Evolutionary conservation across 2,888 invertebrate genomes (phyloP).

Genomic region (Melanchra persicariae): DNA sequence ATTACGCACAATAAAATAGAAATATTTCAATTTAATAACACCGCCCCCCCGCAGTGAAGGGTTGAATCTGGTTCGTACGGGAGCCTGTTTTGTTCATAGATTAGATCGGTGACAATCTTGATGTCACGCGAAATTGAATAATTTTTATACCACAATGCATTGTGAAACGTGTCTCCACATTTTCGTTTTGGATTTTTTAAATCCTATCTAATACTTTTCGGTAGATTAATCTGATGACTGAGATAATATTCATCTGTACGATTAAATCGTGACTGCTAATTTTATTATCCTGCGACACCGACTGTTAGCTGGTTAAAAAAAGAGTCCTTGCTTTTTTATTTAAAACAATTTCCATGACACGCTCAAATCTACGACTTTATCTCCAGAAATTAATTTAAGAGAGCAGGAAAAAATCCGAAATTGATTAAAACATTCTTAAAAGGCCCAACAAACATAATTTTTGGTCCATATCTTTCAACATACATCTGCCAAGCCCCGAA

Average conservation of each 20-base stretch:
- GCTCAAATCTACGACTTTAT: not conserved
- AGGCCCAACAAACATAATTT: slow-evolving; percentile 14
- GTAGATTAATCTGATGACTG: slow-evolving; percentile 67
- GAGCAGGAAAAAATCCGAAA: not conserved
- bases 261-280: slow-evolving; percentile 17
- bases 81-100: slow-evolving; percentile 81
- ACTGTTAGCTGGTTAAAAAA: not conserved
- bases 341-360: not conserved
- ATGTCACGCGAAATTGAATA: slow-evolving; percentile 89
- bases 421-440: slow-evolving; percentile 5
- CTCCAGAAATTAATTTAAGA: slow-evolving; percentile 1
- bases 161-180: slow-evolving; percentile 72
- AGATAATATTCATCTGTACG: slow-evolving; percentile 11
- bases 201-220: slow-evolving; percentile 63
- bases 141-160: slow-evolving; percentile 79
- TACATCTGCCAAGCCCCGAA: slow-evolving; percentile 39
- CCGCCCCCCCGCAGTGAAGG: slow-evolving; percentile 86
- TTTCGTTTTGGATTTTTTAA: slow-evolving; percentile 66
- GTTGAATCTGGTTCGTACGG: slow-evolving; percentile 81
- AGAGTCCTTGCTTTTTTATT: not conserved
- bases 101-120: slow-evolving; percentile 84
- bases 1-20: slow-evolving; percentile 90
- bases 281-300: no score
- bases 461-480: slow-evolving; percentile 54
- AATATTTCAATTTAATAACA: slow-evolving; percentile 90